phyloP scores from a whole-genome alignment of 2,113 vertebrate genomes.

The Cynoglossus semilaevis region DNA sequence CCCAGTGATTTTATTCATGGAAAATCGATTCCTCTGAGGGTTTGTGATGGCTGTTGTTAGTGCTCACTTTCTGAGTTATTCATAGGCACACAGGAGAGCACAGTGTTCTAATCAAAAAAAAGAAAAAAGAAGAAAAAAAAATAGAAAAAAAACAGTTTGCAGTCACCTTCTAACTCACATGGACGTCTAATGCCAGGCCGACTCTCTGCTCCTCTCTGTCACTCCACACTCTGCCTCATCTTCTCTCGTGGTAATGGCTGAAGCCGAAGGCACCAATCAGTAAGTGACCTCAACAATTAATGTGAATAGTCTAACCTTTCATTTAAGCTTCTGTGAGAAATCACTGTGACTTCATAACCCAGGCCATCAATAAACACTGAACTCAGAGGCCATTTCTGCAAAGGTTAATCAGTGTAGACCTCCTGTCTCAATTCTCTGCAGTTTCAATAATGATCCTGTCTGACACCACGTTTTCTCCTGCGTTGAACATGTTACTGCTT shows the following conservation, averaged over 20 bases:
- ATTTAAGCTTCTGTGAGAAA: constrained; percentile 68
- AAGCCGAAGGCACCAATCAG: constrained; percentile 44
- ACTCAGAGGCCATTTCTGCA: constrained; percentile 60
- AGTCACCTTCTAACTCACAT: constrained; percentile 41
- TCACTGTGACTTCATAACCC: constrained; percentile 70
- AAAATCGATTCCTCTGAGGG: constrained; percentile 49
- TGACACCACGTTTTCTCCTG: constrained; percentile 17
- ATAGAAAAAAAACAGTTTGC: constrained; percentile 57
- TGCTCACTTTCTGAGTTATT: constrained; percentile 52
- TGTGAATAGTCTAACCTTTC: constrained; percentile 76
- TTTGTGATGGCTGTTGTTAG: constrained; percentile 40
- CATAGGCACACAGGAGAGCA: constrained; percentile 48
- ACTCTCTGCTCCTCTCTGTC: constrained; percentile 11
- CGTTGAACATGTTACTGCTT: constrained; percentile 8
- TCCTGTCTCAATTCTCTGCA: constrained; percentile 19
- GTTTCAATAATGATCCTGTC: constrained; percentile 27
- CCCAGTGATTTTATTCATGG: constrained; percentile 70
- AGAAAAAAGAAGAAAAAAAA: too few species aligned
- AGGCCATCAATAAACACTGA: constrained; percentile 68
- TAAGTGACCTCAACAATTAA: constrained; percentile 69
- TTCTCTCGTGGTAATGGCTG: not conserved
- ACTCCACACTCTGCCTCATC: not conserved
- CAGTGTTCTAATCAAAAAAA: constrained; percentile 12
- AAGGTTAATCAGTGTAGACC: constrained; percentile 76
- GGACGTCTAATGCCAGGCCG: constrained; percentile 38